Percentiles rank a stretch among this genome's conserved stretches.
Evolutionary conservation across 2,113 vertebrate species (phyloP).

Genomic region (human (Homo sapiens)): GRCh38 chr9:9712501-9713000

Average conservation of each 20-base stretch:
- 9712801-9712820: background rate
- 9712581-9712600: background rate
- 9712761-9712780: background rate
- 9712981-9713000: background rate
- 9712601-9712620: background rate
- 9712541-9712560: slow-evolving; percentile 27
- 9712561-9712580: background rate
- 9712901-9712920: background rate
- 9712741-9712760: background rate
- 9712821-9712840: background rate
- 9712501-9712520: slow-evolving; percentile 54
- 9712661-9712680: background rate
- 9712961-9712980: background rate
- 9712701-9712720: background rate
- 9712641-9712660: background rate
- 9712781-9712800: background rate
- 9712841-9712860: background rate
- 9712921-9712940: background rate
- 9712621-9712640: background rate
- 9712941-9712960: background rate
- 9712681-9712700: background rate
- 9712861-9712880: background rate
- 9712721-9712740: background rate
- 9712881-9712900: background rate
- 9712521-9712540: slow-evolving; percentile 18